Conservation (phyloP, 2,888 invertebrate genomes). For the Latrodectus elegans region DNA sequence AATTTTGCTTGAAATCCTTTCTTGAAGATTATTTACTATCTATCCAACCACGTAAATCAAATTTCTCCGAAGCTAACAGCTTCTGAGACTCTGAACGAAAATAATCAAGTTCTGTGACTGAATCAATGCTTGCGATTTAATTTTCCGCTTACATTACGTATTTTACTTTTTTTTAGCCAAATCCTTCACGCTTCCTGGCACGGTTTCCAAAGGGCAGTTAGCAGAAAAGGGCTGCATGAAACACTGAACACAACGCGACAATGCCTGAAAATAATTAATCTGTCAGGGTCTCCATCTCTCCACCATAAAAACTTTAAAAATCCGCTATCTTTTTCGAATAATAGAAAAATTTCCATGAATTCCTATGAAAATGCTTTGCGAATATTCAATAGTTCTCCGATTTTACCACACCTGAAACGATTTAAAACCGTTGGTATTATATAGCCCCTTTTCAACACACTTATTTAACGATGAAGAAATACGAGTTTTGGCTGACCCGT, state of each 20-base stretch:
- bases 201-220: not conserved
- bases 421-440: constrained; percentile 14
- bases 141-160: constrained; percentile 9
- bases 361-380: not conserved
- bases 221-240: not conserved
- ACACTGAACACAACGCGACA: not conserved
- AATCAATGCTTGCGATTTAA: not conserved
- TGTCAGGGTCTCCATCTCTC: not conserved
- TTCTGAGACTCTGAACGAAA: not conserved
- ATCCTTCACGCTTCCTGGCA: not conserved
- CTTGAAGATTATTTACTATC: no score
- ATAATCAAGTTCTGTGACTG: not conserved
- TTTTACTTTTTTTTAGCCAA: not conserved
- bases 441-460: not conserved
- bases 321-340: not conserved
- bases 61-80: not conserved
- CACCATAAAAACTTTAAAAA: constrained; percentile 9
- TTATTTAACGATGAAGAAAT: no score
- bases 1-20: not conserved
- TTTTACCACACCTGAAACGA: not conserved
- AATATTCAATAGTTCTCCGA: constrained; percentile 7
- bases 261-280: not conserved
- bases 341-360: not conserved
- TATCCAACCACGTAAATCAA: no score
- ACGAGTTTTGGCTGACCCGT: no score